Evolutionary conservation across 2,888 invertebrate genomes (phyloP).

Genomic region (Liodrosophila aerea): DNA sequence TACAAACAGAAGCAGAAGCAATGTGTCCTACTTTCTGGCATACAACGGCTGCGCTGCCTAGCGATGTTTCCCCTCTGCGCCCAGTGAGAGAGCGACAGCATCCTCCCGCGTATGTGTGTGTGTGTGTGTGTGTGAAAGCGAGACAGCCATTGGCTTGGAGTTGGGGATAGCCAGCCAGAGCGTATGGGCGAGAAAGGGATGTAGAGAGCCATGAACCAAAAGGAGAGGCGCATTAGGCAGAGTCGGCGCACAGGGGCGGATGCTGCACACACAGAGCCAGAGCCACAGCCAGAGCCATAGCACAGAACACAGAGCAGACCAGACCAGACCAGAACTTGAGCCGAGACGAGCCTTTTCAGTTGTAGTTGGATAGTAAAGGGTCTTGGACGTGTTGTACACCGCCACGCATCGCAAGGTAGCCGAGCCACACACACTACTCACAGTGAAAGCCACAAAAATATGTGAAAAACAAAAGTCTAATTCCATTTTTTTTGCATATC

Average conservation of each 20-base stretch:
- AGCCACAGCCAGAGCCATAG: constrained; percentile 49
- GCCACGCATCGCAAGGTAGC: constrained; percentile 59
- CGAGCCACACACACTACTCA: constrained; percentile 30
- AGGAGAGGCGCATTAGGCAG: constrained; percentile 16
- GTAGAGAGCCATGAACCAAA: constrained; percentile 11
- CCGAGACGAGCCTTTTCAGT: constrained; percentile 77
- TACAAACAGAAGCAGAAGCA: constrained; percentile 21
- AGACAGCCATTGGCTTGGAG: neutral
- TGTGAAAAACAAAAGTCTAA: too few species aligned
- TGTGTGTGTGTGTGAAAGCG: neutral
- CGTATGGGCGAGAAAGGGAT: constrained; percentile 1
- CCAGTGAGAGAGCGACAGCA: neutral
- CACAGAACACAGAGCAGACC: constrained; percentile 41
- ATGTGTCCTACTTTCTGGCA: constrained; percentile 68
- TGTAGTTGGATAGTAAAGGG: constrained; percentile 82
- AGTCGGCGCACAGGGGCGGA: constrained; percentile 61
- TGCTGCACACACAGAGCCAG: constrained; percentile 42
- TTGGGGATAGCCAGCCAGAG: neutral
- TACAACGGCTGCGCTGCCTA: constrained; percentile 19
- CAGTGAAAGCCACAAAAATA: neutral
- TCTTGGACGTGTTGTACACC: constrained; percentile 75
- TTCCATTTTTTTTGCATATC: too few species aligned
- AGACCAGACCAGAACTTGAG: constrained; percentile 28
- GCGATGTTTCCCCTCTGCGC: constrained; percentile 42
- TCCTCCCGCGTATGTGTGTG: too few species aligned